Evolutionary conservation across 2,113 vertebrate genomes (phyloP).

Genomic region (Peromyscus californicus): DNA sequence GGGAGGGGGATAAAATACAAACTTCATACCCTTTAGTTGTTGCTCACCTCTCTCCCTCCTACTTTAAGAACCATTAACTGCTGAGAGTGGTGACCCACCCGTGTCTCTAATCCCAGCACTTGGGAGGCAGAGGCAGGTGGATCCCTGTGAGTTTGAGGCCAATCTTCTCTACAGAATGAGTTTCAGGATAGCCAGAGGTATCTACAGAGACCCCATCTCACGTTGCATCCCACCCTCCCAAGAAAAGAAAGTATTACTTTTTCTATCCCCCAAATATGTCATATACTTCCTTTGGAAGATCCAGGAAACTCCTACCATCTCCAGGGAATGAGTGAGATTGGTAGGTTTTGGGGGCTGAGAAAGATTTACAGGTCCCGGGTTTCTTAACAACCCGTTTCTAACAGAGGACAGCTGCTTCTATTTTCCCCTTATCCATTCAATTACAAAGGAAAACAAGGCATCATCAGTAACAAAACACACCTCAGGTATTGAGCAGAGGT

Average conservation of each 20-base stretch:
- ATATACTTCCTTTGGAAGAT: neutral
- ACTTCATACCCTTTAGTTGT: neutral
- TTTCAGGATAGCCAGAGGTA: neutral
- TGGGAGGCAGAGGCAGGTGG: neutral
- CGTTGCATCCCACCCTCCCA: no score
- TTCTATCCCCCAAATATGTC: neutral
- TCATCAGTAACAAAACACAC: neutral
- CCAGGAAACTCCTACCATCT: neutral
- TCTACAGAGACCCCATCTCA: neutral
- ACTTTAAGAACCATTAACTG: neutral
- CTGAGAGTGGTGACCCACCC: neutral
- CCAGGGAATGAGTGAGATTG: neutral
- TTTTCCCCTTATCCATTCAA: neutral
- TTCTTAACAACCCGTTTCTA: neutral
- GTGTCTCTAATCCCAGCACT: neutral
- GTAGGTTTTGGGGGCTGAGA: neutral
- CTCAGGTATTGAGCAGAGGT: neutral
- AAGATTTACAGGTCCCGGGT: neutral
- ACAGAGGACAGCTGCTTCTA: neutral
- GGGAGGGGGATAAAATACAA: neutral
- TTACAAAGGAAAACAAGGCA: neutral
- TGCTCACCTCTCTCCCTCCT: neutral
- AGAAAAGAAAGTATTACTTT: neutral
- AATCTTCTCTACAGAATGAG: neutral
- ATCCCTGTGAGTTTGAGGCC: neutral